Conservation (phyloP, 2,797 vertebrate species). For the Pogoniulus pusillus region DNA sequence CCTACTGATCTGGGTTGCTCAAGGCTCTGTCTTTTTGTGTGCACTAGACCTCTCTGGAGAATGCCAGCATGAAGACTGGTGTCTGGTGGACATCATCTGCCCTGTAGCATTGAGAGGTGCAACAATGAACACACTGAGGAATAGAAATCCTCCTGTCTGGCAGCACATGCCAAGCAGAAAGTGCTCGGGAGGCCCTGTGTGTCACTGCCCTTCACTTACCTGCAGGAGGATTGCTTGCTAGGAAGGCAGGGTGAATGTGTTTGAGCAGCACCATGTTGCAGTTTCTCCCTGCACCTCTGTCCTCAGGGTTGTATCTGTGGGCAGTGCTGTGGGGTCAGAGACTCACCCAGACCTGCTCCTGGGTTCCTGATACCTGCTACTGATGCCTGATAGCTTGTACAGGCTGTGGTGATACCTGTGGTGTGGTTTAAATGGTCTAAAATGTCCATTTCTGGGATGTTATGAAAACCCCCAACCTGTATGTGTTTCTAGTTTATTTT, state of each 20-base stretch:
- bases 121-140: rapidly evolving
- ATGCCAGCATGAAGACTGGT: rapidly evolving
- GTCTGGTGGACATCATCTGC: not conserved
- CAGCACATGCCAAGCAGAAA: rapidly evolving
- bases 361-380: not conserved
- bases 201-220: not conserved
- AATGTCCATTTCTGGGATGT: not conserved
- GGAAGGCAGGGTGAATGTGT: not conserved
- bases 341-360: not conserved
- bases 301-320: not conserved
- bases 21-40: not conserved
- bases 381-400: not conserved
- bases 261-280: not conserved
- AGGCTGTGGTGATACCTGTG: not conserved
- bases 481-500: not conserved
- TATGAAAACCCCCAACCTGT: not conserved
- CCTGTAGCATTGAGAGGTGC: not conserved
- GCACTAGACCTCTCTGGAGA: not conserved
- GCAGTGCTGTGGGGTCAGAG: not conserved
- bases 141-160: not conserved
- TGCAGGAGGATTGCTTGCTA: not conserved
- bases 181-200: not conserved
- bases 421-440: not conserved
- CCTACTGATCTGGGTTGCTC: too few relatives aligned
- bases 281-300: not conserved